phyloP scores from a whole-genome alignment of 1,140 invertebrate species.

The Belonocnema kinseyi region DNA sequence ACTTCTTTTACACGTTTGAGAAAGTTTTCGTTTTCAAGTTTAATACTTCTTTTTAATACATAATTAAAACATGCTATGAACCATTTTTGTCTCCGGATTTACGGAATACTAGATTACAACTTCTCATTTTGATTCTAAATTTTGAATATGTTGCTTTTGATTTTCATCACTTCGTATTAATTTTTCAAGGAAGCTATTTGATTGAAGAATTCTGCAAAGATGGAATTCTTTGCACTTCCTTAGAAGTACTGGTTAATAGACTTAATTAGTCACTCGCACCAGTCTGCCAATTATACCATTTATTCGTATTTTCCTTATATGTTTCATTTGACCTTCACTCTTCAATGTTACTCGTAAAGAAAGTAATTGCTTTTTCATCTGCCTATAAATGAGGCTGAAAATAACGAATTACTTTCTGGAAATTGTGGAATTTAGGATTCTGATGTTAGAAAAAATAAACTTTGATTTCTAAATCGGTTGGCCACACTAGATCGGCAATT shows the following conservation, averaged over 20 bases:
- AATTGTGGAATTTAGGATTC: too few species aligned
- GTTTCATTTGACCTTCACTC: not conserved
- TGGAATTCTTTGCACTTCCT: not conserved
- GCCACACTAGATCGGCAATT: too few species aligned
- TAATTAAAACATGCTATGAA: not conserved
- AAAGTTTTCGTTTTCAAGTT: too few species aligned
- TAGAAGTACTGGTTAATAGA: not conserved
- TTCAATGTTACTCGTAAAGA: not conserved
- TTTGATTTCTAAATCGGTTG: too few species aligned
- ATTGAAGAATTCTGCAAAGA: not conserved
- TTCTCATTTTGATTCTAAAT: too few species aligned
- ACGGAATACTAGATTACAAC: not conserved
- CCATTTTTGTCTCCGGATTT: not conserved
- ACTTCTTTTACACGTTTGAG: too few species aligned
- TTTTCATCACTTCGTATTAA: too few species aligned
- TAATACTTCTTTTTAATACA: not conserved
- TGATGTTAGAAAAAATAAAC: too few species aligned
- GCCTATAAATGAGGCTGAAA: not conserved
- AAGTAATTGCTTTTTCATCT: not conserved
- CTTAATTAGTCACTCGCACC: not conserved
- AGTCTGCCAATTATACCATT: slow-evolving; percentile 11
- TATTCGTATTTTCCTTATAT: not conserved
- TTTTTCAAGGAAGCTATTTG: not conserved
- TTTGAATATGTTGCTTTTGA: too few species aligned
- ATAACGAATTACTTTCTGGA: too few species aligned